Base-by-base conservation (phyloP, 2,888 invertebrate species). In the Zygogramma bicolorata region DNA sequence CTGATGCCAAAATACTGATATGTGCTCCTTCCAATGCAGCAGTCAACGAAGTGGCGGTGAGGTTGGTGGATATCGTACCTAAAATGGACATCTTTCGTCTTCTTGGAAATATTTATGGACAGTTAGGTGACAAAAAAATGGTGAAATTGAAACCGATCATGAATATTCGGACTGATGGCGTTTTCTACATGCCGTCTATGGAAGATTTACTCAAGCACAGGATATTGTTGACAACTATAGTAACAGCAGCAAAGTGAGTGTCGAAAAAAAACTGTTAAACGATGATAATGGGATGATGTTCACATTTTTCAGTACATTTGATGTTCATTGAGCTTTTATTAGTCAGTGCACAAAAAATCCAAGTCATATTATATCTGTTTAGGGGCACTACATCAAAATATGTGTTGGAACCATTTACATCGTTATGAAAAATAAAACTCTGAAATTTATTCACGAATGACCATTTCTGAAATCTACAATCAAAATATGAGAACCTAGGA, bases 11-110 rank as follows among this genome's bases (percentile, higher is more conserved):
- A 71, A 89, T 93, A 70, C 85, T 94, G 34, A 89, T 92, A 10
- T 90, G 92, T 77, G 89, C 93, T 3, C 90, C 92, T 0, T 93
- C 93, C 4, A 94, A 94, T 85, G 88, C 90, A 74, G 93, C 93
- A 18, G 92, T 92, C 31, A 92, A 94, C 85, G 90, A 92, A 80
- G 87, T 94, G 62, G 89, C 91, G 0, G 79, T 85, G 73, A 85
- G 89, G 74, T 82, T 91, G 34, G 77, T 86, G 2, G 73, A 83
- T 34, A 75, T 78, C 62, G 77, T 87, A 70, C 83, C 79, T 25
- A 79, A 76, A 40, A 77, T 65, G 4, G 79, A 85, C 57, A 69
- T 91, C 49, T 85, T 88, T 40, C 87, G 90, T 49, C 87, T 86
- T 76, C 79, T 88, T 6, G 84, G 85, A 27, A 82, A 85, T 20